Conservation (phyloP, 2,113 vertebrate species). For the Pangasianodon hypophthalmus region DNA sequence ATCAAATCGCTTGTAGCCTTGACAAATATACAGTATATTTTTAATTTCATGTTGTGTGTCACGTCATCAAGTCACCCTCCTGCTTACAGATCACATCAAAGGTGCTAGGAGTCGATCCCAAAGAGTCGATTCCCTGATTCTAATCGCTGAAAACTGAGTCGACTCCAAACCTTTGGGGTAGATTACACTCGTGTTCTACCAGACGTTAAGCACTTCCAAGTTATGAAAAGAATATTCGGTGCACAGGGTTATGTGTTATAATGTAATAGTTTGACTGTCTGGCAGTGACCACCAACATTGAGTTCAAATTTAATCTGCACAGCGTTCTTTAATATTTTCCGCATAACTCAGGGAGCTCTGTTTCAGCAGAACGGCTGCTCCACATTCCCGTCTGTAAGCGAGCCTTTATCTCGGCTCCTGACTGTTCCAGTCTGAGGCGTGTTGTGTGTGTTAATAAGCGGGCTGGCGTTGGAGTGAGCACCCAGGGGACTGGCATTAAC, state of each 20-base stretch:
- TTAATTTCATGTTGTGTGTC: neutral
- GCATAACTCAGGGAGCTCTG: neutral
- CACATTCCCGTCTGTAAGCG: neutral
- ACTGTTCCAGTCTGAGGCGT: slow-evolving; percentile 19
- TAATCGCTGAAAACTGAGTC: neutral
- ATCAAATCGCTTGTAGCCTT: neutral
- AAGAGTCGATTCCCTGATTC: neutral
- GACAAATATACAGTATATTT: neutral
- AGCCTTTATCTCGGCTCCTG: neutral
- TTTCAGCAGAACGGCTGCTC: neutral
- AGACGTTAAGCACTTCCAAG: neutral
- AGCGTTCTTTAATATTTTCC: neutral
- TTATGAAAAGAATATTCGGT: neutral
- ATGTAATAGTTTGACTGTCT: neutral
- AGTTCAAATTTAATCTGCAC: neutral
- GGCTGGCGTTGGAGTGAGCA: slow-evolving; percentile 43
- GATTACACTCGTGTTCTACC: neutral
- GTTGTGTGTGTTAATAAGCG: slow-evolving; percentile 49
- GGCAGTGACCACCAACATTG: neutral
- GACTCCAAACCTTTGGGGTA: neutral
- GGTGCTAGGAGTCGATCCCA: neutral
- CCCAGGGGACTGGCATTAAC: slow-evolving; percentile 54
- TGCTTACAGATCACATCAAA: neutral
- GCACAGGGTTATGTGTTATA: neutral
- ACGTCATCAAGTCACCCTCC: neutral